These are phyloP conservation scores for Pasiphila rectangulata DNA, from an alignment of 2,888 invertebrate species.

Conservation along the genomic window DNA sequence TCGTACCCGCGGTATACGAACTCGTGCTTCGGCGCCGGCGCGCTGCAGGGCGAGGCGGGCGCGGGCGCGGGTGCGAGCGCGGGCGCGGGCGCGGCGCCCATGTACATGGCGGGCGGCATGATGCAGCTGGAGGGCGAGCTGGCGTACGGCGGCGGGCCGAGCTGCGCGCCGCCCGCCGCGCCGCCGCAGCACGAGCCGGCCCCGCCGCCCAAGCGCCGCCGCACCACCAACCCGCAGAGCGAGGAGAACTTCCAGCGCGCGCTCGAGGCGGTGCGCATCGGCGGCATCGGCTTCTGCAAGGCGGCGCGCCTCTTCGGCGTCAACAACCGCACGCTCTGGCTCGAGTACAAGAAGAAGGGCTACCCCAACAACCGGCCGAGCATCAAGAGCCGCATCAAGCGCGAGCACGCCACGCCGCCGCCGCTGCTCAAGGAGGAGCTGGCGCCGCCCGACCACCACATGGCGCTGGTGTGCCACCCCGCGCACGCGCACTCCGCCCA, in stretches of 20 bases:
- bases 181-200: constrained; percentile 46
- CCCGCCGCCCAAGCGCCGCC: constrained; percentile 83
- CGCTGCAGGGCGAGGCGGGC: constrained; percentile 44
- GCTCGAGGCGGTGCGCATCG: constrained; percentile 89
- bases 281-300: constrained; percentile 92
- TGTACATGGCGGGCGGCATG: constrained; percentile 80
- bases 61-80: constrained; percentile 68
- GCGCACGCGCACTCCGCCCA: constrained; percentile 45
- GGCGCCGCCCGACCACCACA: constrained; percentile 57
- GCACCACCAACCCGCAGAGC: constrained; percentile 88
- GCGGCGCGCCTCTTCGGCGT: constrained; percentile 92
- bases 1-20: constrained; percentile 87
- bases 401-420: constrained; percentile 84
- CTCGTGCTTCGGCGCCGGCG: constrained; percentile 83
- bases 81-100: constrained; percentile 47
- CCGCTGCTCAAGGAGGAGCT: constrained; percentile 73
- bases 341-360: constrained; percentile 91
- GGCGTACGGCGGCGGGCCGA: constrained; percentile 49
- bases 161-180: constrained; percentile 63
- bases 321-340: constrained; percentile 91
- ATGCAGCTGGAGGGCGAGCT: constrained; percentile 60
- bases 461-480: constrained; percentile 77
- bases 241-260: constrained; percentile 91
- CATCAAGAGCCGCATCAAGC: constrained; percentile 87
- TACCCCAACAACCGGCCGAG: constrained; percentile 90